A percentile compares a stretch with the other conserved stretches of the same genome.
Evolutionary conservation across 2,888 invertebrate genomes (phyloP).

Genomic region (Macropis europaea): DNA sequence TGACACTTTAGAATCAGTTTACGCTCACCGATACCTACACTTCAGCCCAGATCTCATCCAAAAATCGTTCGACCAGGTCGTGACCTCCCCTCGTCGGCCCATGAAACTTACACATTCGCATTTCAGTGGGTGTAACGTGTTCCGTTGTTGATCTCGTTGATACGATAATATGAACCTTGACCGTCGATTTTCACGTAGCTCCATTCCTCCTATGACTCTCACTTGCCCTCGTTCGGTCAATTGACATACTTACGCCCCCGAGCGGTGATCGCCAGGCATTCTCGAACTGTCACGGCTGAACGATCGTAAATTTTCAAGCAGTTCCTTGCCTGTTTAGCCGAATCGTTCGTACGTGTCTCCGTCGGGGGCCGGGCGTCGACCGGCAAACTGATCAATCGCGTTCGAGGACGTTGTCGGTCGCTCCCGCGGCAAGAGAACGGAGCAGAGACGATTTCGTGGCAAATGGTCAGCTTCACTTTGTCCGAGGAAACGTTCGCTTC

Average conservation of each 20-base stretch:
- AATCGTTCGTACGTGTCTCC: too few species aligned
- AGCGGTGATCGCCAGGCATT: conserved; percentile 5
- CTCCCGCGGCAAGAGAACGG: background rate
- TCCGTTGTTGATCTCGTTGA: conserved; percentile 10
- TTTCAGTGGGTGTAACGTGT: background rate
- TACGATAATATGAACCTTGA: conserved; percentile 41
- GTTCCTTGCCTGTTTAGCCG: background rate
- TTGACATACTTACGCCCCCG: conserved; percentile 37
- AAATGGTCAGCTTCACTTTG: conserved; percentile 26
- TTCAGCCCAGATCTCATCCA: too few species aligned
- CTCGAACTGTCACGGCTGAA: background rate
- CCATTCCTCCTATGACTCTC: conserved; percentile 16
- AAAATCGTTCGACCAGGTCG: background rate
- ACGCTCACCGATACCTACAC: too few species aligned
- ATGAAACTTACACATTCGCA: too few species aligned
- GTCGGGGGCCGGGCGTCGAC: background rate
- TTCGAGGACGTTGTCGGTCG: background rate
- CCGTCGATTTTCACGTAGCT: conserved; percentile 47
- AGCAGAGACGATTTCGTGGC: background rate
- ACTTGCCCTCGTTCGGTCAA: conserved; percentile 44
- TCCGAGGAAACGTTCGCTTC: conserved; percentile 1
- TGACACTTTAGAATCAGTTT: too few species aligned
- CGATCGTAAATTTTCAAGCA: conserved; percentile 23
- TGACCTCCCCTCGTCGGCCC: too few species aligned
- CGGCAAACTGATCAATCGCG: background rate